A percentile compares a stretch with the other conserved stretches of the same genome.
Evolutionary conservation across 1,140 invertebrate species (phyloP).

Genomic region (Drosophila funebris): DNA sequence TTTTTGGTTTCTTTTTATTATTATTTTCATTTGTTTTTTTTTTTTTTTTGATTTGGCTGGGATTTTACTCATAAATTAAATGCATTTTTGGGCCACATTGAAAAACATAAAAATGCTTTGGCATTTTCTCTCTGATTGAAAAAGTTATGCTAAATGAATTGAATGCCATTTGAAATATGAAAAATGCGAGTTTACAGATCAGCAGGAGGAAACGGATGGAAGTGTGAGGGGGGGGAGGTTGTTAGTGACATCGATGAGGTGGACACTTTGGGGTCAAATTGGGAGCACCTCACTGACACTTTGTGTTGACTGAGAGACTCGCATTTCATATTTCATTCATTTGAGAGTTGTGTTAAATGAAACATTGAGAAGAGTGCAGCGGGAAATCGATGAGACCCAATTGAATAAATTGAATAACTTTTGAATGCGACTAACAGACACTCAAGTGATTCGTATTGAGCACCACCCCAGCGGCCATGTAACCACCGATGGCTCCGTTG

Average conservation of each 20-base stretch:
- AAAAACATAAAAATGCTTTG: conserved; percentile 58
- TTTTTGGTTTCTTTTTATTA: neutral
- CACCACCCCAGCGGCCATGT: conserved; percentile 79
- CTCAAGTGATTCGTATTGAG: conserved; percentile 82
- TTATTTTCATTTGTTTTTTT: neutral
- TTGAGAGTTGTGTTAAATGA: neutral
- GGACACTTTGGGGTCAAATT: neutral
- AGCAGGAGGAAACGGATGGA: neutral
- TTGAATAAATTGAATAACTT: conserved; percentile 4
- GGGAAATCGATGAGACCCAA: too few relatives aligned
- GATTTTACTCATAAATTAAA: conserved; percentile 56
- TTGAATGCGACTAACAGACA: conserved; percentile 69
- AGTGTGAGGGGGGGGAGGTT: neutral
- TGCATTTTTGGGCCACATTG: conserved; percentile 67
- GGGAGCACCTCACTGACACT: neutral
- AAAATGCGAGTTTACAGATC: conserved; percentile 13
- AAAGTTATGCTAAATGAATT: conserved; percentile 48
- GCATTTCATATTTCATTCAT: neutral
- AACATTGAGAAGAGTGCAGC: too few relatives aligned
- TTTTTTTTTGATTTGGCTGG: conserved; percentile 3
- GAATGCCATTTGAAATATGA: conserved; percentile 28
- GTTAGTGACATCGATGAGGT: too few relatives aligned
- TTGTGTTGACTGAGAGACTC: neutral
- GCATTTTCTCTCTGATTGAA: conserved; percentile 52
- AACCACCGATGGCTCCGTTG: conserved; percentile 54